Conservation (phyloP, 2,113 vertebrate genomes). For the Bubo bubo region DNA sequence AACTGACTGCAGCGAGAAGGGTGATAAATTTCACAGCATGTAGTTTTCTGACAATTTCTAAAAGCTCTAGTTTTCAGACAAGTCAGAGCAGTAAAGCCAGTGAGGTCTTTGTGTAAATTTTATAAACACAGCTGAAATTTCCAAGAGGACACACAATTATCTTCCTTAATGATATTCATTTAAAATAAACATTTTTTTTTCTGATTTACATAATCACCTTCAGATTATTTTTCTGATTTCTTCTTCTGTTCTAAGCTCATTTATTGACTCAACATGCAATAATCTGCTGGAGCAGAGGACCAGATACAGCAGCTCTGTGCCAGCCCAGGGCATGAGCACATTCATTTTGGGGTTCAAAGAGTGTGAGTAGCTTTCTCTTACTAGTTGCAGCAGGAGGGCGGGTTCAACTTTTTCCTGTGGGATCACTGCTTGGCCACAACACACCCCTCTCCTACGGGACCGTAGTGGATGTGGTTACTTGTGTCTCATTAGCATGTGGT, state of each 20-base stretch:
- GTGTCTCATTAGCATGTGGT: background rate
- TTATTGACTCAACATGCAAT: fast-evolving
- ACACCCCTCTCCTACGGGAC: background rate
- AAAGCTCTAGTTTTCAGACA: background rate
- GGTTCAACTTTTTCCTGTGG: background rate
- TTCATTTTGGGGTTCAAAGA: background rate
- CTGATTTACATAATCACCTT: background rate
- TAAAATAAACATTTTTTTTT: background rate
- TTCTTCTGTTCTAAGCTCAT: background rate
- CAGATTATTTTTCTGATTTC: background rate
- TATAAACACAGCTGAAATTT: background rate
- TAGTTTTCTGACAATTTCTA: background rate
- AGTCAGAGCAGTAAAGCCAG: background rate
- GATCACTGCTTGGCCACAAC: fast-evolving
- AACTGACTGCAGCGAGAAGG: background rate
- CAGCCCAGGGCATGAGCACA: fast-evolving
- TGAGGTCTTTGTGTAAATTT: background rate
- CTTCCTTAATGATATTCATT: background rate
- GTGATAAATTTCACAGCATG: background rate
- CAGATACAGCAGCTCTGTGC: background rate
- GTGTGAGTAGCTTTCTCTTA: background rate
- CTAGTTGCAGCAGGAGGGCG: fast-evolving
- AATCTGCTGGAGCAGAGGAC: too few species aligned
- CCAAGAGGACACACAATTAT: background rate
- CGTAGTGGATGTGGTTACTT: background rate